These are phyloP conservation scores for Tringa solitaria DNA, from an alignment of 2,113 vertebrate genomes.

Conservation along the genomic window DNA sequence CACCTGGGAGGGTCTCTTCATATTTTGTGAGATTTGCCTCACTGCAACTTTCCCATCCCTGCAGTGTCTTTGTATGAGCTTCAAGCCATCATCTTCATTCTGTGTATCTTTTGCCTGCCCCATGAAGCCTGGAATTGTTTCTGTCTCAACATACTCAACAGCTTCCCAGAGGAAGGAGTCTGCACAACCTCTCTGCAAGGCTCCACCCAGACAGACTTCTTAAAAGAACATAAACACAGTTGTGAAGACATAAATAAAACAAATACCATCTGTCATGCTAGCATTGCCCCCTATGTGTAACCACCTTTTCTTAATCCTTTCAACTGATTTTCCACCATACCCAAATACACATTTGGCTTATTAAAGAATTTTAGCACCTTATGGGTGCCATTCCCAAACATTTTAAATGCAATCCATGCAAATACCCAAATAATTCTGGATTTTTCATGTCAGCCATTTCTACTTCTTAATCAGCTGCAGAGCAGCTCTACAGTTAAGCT, in stretches of 20 bases:
- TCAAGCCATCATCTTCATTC: neutral
- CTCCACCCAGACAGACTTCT: conserved; percentile 33
- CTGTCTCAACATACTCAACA: neutral
- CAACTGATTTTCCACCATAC: neutral
- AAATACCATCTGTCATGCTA: conserved; percentile 56
- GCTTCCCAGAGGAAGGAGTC: neutral
- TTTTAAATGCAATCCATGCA: neutral
- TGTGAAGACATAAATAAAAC: conserved; percentile 53
- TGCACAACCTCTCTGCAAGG: neutral
- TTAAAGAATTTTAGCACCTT: conserved; percentile 39
- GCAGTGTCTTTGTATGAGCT: neutral
- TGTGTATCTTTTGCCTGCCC: neutral
- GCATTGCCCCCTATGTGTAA: conserved; percentile 28
- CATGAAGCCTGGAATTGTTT: neutral
- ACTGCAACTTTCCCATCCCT: neutral
- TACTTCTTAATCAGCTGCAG: neutral
- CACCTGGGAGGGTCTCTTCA: neutral
- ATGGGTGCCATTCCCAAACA: conserved; percentile 14
- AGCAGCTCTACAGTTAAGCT: neutral
- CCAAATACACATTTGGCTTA: conserved; percentile 24
- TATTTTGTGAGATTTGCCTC: neutral
- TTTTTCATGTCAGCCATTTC: neutral
- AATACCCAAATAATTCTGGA: neutral
- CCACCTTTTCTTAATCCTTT: conserved; percentile 42
- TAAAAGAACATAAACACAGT: conserved; percentile 43